phyloP scores from a whole-genome alignment of 2,113 vertebrate genomes.

The Carollia perspicillata region DNA sequence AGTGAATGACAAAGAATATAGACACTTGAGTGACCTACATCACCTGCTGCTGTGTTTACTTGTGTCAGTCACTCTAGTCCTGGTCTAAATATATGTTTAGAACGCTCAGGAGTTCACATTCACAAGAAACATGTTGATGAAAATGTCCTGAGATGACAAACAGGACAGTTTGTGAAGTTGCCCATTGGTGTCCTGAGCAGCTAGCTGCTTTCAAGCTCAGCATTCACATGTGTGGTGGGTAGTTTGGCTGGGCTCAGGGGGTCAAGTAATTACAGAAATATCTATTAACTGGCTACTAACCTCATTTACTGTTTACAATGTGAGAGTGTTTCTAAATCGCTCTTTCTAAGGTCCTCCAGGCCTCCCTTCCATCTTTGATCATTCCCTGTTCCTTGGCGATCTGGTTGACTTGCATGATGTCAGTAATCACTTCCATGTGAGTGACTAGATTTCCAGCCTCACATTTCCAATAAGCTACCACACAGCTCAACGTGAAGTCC shows the following conservation, averaged over 20 bases:
- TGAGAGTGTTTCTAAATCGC: background rate
- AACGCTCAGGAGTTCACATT: background rate
- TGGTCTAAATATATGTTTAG: background rate
- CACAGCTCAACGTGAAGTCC: background rate
- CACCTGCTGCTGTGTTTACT: background rate
- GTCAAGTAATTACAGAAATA: background rate
- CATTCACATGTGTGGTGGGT: background rate
- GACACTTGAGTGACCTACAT: background rate
- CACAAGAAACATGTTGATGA: background rate
- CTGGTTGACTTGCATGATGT: background rate
- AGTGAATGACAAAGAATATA: background rate
- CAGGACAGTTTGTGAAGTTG: background rate
- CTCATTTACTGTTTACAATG: background rate
- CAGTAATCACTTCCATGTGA: conserved; percentile 20
- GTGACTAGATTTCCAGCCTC: background rate
- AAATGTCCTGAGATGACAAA: background rate
- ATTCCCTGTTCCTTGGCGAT: background rate
- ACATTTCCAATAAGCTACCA: background rate
- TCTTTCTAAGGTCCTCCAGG: background rate
- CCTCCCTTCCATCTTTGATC: background rate
- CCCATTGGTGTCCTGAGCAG: background rate
- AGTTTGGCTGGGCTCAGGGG: background rate
- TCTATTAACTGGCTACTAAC: background rate
- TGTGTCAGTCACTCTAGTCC: background rate
- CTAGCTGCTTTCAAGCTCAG: background rate